phyloP scores from a whole-genome alignment of 2,797 vertebrate genomes.

The Champsocephalus gunnari region DNA sequence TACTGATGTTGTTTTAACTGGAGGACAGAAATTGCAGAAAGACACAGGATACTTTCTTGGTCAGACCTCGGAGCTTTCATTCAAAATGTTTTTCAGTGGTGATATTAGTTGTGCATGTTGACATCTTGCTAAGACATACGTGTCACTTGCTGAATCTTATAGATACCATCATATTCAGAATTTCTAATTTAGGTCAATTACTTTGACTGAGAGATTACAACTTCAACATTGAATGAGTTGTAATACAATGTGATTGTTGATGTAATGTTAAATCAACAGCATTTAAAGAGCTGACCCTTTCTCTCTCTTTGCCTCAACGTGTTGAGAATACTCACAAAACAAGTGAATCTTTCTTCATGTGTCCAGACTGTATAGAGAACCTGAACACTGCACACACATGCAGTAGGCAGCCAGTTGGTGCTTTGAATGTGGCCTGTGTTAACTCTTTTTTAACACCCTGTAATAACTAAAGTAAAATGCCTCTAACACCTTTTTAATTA shows the following conservation, averaged over 20 bases:
- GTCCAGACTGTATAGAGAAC: background rate
- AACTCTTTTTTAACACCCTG: constrained; percentile 13
- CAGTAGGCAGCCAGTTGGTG: background rate
- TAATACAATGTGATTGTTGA: background rate
- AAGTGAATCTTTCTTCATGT: background rate
- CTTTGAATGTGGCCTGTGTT: constrained; percentile 14
- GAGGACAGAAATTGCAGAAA: background rate
- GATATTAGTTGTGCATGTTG: too few relatives aligned
- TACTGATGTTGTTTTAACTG: background rate
- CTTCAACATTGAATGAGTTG: background rate
- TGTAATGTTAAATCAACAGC: background rate
- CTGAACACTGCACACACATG: background rate
- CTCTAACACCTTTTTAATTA: constrained; percentile 9
- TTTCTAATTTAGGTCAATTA: background rate
- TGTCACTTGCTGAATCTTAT: background rate
- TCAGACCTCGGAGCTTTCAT: background rate
- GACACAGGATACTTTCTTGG: background rate
- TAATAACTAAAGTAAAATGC: constrained; percentile 7
- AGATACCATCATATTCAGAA: background rate
- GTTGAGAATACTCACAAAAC: background rate
- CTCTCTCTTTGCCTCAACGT: background rate
- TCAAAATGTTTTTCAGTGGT: too few relatives aligned
- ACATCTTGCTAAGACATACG: too few relatives aligned
- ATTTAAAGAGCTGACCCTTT: background rate
- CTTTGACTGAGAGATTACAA: background rate